A percentile compares a stretch with the other conserved stretches of the same genome.
phyloP scores from a whole-genome alignment of 53 echinoderm and acorn worm genomes.

The Crossaster papposus region DNA sequence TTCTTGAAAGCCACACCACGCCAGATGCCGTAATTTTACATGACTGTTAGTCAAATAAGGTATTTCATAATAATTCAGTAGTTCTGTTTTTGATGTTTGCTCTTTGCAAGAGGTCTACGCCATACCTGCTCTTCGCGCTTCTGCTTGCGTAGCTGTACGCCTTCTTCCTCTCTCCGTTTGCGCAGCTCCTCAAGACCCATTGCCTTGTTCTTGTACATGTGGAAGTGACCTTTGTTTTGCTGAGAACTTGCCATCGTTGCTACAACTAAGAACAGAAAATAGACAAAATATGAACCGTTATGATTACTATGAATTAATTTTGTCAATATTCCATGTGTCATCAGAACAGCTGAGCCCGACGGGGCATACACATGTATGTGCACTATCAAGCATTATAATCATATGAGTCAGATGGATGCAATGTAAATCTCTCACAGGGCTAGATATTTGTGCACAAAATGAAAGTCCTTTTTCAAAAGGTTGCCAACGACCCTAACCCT shows the following conservation, averaged over 20 bases:
- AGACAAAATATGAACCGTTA: not conserved
- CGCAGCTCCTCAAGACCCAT: conserved; percentile 89
- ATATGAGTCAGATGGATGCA: too few species aligned
- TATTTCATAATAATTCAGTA: too few species aligned
- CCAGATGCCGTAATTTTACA: too few species aligned
- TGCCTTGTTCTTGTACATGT: conserved; percentile 95
- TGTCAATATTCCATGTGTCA: too few species aligned
- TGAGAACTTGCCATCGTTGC: conserved; percentile 68
- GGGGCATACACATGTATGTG: too few species aligned
- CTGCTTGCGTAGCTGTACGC: conserved; percentile 96
- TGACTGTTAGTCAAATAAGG: too few species aligned
- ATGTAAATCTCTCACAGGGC: too few species aligned
- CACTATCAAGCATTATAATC: not conserved
- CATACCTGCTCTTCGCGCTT: conserved; percentile 95
- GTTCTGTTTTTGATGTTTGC: not conserved
- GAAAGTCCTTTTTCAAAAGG: not conserved
- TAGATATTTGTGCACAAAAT: too few species aligned
- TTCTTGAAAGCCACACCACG: too few species aligned
- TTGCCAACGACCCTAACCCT: not conserved
- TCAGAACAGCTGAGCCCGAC: too few species aligned
- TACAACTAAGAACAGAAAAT: not conserved
- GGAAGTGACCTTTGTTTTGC: conserved; percentile 83
- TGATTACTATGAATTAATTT: too few species aligned
- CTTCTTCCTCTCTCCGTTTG: conserved; percentile 92
- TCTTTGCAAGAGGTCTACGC: not conserved